A percentile compares a stretch with the other conserved stretches of the same genome.
Evolutionary conservation across 1,140 invertebrate genomes (phyloP).

Genomic region (Thaumatotibia leucotreta): DNA sequence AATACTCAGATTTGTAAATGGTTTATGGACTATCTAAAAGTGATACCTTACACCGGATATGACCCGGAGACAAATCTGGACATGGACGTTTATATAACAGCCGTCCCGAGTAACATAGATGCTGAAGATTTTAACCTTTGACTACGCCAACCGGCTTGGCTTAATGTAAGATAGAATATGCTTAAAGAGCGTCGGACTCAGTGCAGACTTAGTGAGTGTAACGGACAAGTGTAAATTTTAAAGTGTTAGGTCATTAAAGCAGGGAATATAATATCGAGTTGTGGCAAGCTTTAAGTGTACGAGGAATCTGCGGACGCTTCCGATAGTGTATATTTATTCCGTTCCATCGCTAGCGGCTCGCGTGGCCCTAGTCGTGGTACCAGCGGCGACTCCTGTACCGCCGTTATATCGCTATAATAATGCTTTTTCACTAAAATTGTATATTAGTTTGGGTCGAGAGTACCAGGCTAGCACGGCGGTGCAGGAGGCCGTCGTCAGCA

Average conservation of each 20-base stretch:
- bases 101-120: not conserved
- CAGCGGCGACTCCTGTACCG: no score
- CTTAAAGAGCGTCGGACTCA: not conserved
- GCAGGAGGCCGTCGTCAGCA: no score
- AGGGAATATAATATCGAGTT: constrained; percentile 30
- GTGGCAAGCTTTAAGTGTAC: constrained; percentile 39
- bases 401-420: no score
- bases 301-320: not conserved
- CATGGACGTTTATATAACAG: not conserved
- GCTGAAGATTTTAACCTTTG: not conserved
- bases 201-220: not conserved
- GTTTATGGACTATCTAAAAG: not conserved
- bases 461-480: no score
- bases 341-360: not conserved
- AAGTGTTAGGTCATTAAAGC: constrained; percentile 16
- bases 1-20: not conserved
- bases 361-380: no score
- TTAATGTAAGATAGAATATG: not conserved
- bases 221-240: not conserved
- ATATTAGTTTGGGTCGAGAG: no score
- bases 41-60: not conserved
- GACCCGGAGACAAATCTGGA: not conserved
- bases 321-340: not conserved
- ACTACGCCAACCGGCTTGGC: not conserved
- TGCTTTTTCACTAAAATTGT: no score